Evolutionary conservation across 2,797 vertebrate genomes (phyloP), one percentile per base, ranked within the genome.

Genomic region (Acipenser ruthenus): DNA sequence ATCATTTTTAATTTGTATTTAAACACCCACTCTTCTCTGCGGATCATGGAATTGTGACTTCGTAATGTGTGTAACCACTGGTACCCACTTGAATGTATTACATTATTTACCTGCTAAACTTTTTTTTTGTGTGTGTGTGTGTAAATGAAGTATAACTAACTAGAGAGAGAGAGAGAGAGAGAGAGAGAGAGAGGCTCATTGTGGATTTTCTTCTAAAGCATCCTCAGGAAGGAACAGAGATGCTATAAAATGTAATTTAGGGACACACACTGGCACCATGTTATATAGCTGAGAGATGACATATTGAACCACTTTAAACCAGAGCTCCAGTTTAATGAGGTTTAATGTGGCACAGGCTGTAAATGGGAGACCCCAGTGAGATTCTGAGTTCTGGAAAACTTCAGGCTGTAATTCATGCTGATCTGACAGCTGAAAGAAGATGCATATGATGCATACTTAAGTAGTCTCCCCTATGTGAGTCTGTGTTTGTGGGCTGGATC

Each of bases 241-340:
- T 70, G 71, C 71, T 66, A 70, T 70, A 75, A 75, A 75, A 75
- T 71, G 67, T 69, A 67, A 75, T 65, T 71, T 64, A 68, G 65
- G 50, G 50, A 70, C 66, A 60, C 70, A 73, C 64, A 47, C 67
- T 72, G 74, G 73, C 70, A 49, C 49, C 49, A 8, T 23, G 50
- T 66, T 66, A 65, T 59, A 62, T 61, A 65, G 50, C 58, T 64
- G 66, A 71, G 70, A 65, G 69, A 71, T 75, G 73, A 75, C 76
- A 75, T 77, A 77, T 77, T 77, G 76, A 64, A 58, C 67, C 73
- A 71, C 70, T 77, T 75, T 75, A 73, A 69, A 75, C 69, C 65
- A 67, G 70, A 72, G 75, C 72, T 74, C 69, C 72, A 75, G 72
- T 75, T 78, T 78, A 78, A 78, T 75, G 74, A 75, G 69, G 66